Base-by-base conservation (phyloP, 2,113 vertebrate species). In the Sander vitreus region DNA sequence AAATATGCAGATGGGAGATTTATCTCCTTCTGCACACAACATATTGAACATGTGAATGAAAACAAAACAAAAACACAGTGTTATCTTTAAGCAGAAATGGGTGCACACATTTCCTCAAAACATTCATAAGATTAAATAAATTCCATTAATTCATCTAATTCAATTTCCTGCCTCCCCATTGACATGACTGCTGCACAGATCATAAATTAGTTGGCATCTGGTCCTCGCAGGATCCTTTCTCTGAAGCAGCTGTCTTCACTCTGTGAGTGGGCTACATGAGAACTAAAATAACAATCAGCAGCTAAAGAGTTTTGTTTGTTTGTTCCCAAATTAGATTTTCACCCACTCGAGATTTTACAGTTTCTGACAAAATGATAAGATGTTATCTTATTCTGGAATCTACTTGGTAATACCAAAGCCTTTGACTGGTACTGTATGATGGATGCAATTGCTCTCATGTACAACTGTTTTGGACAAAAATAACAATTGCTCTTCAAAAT, bases 81-180 rank as follows among this genome's bases (percentile, higher is more conserved):
- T 54, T 57, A 53, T 69, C 58, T 74, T 43, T 39, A 64, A 79
- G 48, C 30, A 54, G 57, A 74, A 59, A 73, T 43, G 21, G 43
- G 62, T 51, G 47, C 4, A 21, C 10, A 63, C 55, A 86, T 75
- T 79, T 86, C 71, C 81, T 72, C 48, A 63, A 43, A 85, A 47
- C 25, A 85, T 87, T 87, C 57, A 53, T 16, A 69, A 81, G 50
- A 87, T 80, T 39, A 60, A 66, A 79, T 82, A 51, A 66, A 74
- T 85, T 84, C 39, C 6, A 60, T 78, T 91, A 74, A 81, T 83
- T 81, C 21, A 78, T 74, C 0, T 69, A 76, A 89, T 88, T 85
- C 3, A 53, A 78, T 86, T 87, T 83, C 57, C 86, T 78, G 73
- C 53, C 45, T 13, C 68, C 47, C 18, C 16, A 55, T 8, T 74